phyloP scores from a whole-genome alignment of 2,797 vertebrate genomes.

The Sebastes flavidus region DNA sequence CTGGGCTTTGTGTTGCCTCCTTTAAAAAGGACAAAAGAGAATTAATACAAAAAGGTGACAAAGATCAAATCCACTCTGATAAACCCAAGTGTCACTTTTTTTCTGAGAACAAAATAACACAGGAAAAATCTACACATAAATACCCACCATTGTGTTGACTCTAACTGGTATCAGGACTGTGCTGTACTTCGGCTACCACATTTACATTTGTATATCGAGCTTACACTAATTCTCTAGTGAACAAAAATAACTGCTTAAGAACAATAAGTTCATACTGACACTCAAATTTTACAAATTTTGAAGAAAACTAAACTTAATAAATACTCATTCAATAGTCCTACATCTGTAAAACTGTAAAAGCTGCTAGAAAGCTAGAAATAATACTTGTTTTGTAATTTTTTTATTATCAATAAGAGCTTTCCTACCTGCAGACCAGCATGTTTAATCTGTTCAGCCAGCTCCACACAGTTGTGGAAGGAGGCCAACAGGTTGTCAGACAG shows the following conservation, averaged over 20 bases:
- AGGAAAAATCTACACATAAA: constrained; percentile 1
- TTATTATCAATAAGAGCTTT: neutral
- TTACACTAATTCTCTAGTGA: neutral
- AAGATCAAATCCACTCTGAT: neutral
- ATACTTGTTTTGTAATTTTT: neutral
- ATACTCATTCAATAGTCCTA: neutral
- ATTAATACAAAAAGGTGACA: constrained; percentile 1
- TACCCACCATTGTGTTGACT: neutral
- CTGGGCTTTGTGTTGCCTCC: constrained; percentile 83
- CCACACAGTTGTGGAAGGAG: constrained; percentile 87
- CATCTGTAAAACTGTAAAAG: neutral
- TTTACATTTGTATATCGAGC: neutral
- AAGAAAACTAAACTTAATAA: neutral
- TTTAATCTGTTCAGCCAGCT: constrained; percentile 88
- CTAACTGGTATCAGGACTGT: neutral
- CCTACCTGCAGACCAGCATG: constrained; percentile 83
- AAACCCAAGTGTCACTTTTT: neutral
- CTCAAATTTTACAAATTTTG: neutral
- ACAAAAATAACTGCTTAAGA: neutral
- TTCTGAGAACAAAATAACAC: neutral
- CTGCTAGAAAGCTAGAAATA: neutral
- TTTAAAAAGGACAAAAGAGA: constrained; percentile 57
- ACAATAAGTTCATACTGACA: neutral
- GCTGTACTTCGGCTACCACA: neutral
- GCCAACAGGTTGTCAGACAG: constrained; percentile 88